Percentiles rank a stretch among this genome's conserved stretches.
phyloP scores from a whole-genome alignment of 2,888 invertebrate genomes.

The Cyclophora punctaria region DNA sequence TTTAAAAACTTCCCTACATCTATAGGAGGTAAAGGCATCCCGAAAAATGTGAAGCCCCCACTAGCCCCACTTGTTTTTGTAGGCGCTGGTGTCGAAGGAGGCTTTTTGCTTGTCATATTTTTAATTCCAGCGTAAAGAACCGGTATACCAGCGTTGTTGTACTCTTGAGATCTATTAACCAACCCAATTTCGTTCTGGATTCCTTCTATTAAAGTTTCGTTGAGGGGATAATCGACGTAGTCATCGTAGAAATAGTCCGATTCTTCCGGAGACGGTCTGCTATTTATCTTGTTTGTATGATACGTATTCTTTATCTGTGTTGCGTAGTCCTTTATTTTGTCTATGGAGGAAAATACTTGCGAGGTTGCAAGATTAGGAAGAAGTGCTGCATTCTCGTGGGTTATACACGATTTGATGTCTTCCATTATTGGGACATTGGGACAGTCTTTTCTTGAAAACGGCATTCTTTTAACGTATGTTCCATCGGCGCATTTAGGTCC shows the following conservation, averaged over 20 bases:
- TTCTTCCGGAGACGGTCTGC: slow-evolving; percentile 81
- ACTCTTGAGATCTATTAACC: slow-evolving; percentile 50
- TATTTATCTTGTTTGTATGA: slow-evolving; percentile 61
- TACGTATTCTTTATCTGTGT: slow-evolving; percentile 60
- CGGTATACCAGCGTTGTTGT: slow-evolving; percentile 73
- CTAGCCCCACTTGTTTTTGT: slow-evolving; percentile 55
- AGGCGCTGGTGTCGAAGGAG: slow-evolving; percentile 25
- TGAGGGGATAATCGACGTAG: slow-evolving; percentile 84
- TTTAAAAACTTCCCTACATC: slow-evolving; percentile 80
- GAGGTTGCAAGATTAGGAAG: slow-evolving; percentile 71
- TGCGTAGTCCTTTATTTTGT: slow-evolving; percentile 68
- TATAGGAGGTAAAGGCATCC: slow-evolving; percentile 84
- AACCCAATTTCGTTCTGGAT: slow-evolving; percentile 45
- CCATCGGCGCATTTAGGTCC: slow-evolving; percentile 89
- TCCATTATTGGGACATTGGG: slow-evolving; percentile 54
- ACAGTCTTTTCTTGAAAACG: slow-evolving; percentile 82
- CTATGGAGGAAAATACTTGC: slow-evolving; percentile 75
- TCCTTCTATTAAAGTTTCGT: slow-evolving; percentile 70
- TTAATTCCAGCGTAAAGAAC: slow-evolving; percentile 59
- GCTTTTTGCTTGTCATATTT: slow-evolving; percentile 41
- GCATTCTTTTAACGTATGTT: slow-evolving; percentile 81
- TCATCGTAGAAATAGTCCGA: slow-evolving; percentile 90
- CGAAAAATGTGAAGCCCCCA: slow-evolving; percentile 87
- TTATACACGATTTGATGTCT: slow-evolving; percentile 75
- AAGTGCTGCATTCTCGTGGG: slow-evolving; percentile 81